Conservation (phyloP, 2,888 invertebrate species). For the Ischnus inquisitorius region DNA sequence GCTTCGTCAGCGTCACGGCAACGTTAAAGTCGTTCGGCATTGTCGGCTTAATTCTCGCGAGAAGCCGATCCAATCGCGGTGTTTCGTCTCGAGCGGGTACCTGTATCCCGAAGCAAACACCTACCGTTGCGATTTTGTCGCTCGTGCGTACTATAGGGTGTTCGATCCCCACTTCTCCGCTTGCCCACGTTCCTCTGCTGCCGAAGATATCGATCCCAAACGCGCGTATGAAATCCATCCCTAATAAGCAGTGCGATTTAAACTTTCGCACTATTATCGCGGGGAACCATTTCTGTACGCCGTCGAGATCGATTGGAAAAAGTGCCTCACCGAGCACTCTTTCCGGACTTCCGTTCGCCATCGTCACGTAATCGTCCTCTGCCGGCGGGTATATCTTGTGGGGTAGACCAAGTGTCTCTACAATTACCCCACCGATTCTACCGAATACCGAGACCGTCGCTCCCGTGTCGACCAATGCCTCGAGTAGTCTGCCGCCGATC, state of each 20-base stretch:
- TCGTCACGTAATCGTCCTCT: neutral
- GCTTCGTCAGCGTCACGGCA: neutral
- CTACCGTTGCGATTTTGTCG: neutral
- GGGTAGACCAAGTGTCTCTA: neutral
- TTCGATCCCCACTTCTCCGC: neutral
- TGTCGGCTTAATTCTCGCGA: neutral
- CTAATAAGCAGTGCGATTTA: neutral
- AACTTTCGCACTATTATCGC: neutral
- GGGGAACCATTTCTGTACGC: slow-evolving; percentile 7
- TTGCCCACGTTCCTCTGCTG: neutral
- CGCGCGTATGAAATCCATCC: neutral
- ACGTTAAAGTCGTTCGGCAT: neutral
- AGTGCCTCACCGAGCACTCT: neutral
- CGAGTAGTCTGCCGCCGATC: neutral
- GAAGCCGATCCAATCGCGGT: neutral
- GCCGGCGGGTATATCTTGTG: neutral
- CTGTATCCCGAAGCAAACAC: neutral
- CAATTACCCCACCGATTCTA: neutral
- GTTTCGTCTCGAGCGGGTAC: neutral
- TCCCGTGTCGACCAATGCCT: neutral
- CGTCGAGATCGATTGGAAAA: neutral
- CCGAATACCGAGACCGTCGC: slow-evolving; percentile 14
- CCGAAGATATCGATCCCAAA: neutral
- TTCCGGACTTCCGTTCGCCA: neutral
- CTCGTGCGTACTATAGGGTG: neutral